These are phyloP conservation scores for Ormyrus thymus DNA, from an alignment of 2,888 invertebrate genomes.

Conservation along the genomic window DNA sequence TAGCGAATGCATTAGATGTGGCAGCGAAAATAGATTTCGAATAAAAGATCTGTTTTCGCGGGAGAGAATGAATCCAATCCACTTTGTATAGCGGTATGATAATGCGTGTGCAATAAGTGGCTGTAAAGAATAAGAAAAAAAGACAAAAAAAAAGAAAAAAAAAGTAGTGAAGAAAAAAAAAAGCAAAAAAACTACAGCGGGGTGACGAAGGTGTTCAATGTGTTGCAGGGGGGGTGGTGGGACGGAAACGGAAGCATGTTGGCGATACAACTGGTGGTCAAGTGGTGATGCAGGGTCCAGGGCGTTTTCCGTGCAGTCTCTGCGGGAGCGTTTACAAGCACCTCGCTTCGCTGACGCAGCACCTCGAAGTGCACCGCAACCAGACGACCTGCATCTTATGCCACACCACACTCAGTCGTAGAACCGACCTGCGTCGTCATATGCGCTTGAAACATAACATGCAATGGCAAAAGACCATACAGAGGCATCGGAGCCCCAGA, in stretches of 20 bases:
- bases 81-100: slow-evolving; percentile 56
- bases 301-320: slow-evolving; percentile 75
- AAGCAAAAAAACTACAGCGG: slow-evolving; percentile 60
- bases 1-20: too few relatives aligned
- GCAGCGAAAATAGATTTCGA: slow-evolving; percentile 20
- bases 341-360: slow-evolving; percentile 74
- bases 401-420: slow-evolving; percentile 75
- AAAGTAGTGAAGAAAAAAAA: slow-evolving; percentile 20
- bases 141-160: background rate
- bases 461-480: slow-evolving; percentile 74
- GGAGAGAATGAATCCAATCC: slow-evolving; percentile 1
- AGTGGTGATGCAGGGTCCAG: slow-evolving; percentile 75
- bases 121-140: slow-evolving; percentile 7
- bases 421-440: slow-evolving; percentile 74
- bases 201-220: slow-evolving; percentile 74
- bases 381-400: slow-evolving; percentile 75
- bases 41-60: background rate
- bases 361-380: slow-evolving; percentile 75
- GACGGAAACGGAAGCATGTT: slow-evolving; percentile 74
- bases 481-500: slow-evolving; percentile 71
- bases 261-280: slow-evolving; percentile 74
- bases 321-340: slow-evolving; percentile 75
- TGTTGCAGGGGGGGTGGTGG: slow-evolving; percentile 75
- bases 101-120: slow-evolving; percentile 54
- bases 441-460: slow-evolving; percentile 74